Evolutionary conservation across 2,888 invertebrate genomes (phyloP).

Genomic region (Nemotelus pantherinus): DNA sequence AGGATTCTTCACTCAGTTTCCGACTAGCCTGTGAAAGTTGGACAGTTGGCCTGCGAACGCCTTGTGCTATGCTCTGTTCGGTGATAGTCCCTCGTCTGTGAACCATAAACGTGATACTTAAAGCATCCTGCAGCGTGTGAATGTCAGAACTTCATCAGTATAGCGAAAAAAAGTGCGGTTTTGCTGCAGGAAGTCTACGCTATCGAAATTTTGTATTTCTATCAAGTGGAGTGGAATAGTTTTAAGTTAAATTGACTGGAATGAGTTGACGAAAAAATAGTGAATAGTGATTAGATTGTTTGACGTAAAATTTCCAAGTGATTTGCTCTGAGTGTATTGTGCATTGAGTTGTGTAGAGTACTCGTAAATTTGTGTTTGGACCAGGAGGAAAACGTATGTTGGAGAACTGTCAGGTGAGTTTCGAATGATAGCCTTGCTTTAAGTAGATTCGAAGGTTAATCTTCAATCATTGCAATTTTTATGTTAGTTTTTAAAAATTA

Average conservation of each 20-base stretch:
- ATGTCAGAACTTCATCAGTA: not conserved
- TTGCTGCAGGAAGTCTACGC: not conserved
- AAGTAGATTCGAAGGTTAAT: no score
- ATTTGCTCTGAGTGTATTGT: not conserved
- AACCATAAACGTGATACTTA: not conserved
- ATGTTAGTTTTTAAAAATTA: no score
- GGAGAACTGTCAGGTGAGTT: conserved; percentile 9
- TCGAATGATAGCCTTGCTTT: not conserved
- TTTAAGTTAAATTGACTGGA: no score
- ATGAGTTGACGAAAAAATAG: no score
- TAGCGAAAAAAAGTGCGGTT: conserved; percentile 3
- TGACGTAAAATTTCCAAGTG: conserved; percentile 12
- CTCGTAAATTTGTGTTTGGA: not conserved
- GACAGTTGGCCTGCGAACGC: conserved; percentile 19
- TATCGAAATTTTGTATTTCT: no score
- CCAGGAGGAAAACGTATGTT: not conserved
- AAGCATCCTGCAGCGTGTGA: conserved; percentile 23
- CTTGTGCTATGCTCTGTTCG: not conserved
- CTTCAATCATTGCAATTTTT: no score
- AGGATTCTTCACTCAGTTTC: conserved; percentile 11
- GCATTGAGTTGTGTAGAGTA: no score
- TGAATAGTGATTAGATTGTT: not conserved
- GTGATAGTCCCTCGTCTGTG: not conserved
- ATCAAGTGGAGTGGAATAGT: no score
- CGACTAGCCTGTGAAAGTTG: conserved; percentile 31